phyloP scores from a whole-genome alignment of 2,113 vertebrate species.

The Leuciscus idus region DNA sequence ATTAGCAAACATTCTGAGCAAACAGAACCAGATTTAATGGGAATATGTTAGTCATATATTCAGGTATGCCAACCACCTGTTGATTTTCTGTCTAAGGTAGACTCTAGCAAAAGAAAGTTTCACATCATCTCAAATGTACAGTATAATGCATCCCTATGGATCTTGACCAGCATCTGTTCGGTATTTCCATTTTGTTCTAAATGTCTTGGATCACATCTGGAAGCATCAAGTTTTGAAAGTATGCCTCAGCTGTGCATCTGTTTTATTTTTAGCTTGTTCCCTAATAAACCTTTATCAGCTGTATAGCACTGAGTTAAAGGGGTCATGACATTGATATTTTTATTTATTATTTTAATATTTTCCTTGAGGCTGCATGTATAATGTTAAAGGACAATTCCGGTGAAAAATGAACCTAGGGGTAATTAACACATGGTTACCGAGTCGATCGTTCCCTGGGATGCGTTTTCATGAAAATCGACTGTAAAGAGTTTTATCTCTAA shows the following conservation, averaged over 20 bases:
- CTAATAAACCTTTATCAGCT: neutral
- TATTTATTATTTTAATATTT: too few species aligned
- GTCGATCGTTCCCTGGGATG: too few species aligned
- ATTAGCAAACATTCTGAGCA: neutral
- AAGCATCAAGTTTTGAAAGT: slow-evolving; percentile 9
- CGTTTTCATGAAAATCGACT: too few species aligned
- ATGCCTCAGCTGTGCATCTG: slow-evolving; percentile 8
- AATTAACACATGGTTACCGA: too few species aligned
- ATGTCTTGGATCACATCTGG: slow-evolving; percentile 36
- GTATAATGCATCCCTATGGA: slow-evolving; percentile 24
- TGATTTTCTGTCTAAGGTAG: neutral
- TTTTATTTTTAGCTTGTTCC: slow-evolving; percentile 31
- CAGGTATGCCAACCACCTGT: neutral
- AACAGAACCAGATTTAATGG: slow-evolving; percentile 15
- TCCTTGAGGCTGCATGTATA: too few species aligned
- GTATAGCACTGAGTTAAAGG: neutral
- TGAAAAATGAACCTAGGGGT: too few species aligned
- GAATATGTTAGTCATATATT: neutral
- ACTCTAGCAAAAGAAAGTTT: neutral
- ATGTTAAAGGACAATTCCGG: too few species aligned
- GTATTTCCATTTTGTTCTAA: neutral
- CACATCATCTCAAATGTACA: slow-evolving; percentile 9
- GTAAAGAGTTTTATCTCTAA: too few species aligned
- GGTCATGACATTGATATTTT: too few species aligned
- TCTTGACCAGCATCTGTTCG: slow-evolving; percentile 24